Base-by-base conservation (phyloP, 2,888 invertebrate genomes). In the Malthinus seriepunctatus region DNA sequence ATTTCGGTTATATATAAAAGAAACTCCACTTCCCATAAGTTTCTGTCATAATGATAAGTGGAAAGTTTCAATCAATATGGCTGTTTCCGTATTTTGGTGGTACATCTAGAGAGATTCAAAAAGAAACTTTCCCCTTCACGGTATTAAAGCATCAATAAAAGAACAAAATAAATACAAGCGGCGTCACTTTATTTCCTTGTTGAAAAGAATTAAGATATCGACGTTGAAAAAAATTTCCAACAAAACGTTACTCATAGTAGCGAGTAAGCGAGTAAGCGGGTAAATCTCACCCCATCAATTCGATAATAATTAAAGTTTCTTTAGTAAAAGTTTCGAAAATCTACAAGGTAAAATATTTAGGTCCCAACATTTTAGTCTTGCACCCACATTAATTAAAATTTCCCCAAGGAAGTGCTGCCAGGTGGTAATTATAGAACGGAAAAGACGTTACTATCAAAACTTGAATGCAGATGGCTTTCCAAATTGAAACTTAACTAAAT, bases 341-440 rank as follows among this genome's bases (percentile, higher is more conserved):
- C 51, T 11, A 46, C 39, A 10, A 46, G 50, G 44, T 31, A 49
- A 58, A 52, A 37, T 49, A 35, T 58, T 52, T 58, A 45, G 52
- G 45, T 14, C 35, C 39, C 49, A 42, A 42, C 39, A 42, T 42
- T 42, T 42, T 42, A 14, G 34, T 45, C 35, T 49, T 39, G 32
- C 12, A 34, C 34, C 54, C 48, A 55, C 59, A 51, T 54, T 55
- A 59, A 59, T 59, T 59, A 59, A 55, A 59, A 59, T 59, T 59
- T 59, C 39, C 46, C 52, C 45, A 51, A 53, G 58, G 59, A 58
- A 53, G 53, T 51, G 51, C 59, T 55, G 54, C 59, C 59, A 59
- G 59, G 46, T 59, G 59, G 59, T 51, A 59, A 59, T 59, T 59
- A 59, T 42, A 55, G 54, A 49, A 55, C 48, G 44, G 44, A 49